Evolutionary conservation across 2,888 invertebrate genomes (phyloP), one percentile per base, ranked within the genome.

Genomic region (Andrena haemorrhoa): DNA sequence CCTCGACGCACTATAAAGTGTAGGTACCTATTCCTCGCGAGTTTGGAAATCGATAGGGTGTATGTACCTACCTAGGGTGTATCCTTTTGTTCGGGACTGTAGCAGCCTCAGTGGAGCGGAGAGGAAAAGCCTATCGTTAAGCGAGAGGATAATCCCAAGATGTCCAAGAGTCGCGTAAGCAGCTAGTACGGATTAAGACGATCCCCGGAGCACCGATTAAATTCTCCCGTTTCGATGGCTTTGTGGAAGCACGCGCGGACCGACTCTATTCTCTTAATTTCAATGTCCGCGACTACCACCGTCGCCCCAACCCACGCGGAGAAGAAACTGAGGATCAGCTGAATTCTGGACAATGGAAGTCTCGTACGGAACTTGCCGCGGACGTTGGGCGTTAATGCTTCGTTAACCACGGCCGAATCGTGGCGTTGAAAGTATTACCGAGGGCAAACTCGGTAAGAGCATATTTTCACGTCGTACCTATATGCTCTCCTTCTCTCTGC

Each of bases 211-310:
- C 58, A 58, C 70, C 60, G 60, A 76, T 35, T 79, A 53, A 58
- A 58, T 29, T 41, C 58, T 69, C 58, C 12, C n/a, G 69, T 47
- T 47, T 58, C 69, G 35, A 58, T 16, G 58, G 35, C 16, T 33
- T 23, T 5, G n/a, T 12, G 12, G 58, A 70, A 47, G 41, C 5
- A 41, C 41, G 58, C 31, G 31, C n/a, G 35, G 23, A 2, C 26
- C 20, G 47, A 12, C 47, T 58, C n/a, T 10, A 29, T 70, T 79
- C 75, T 68, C 56, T 47, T 60, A 49, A 70, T 76, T 70, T 70
- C 23, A 51, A 58, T 64, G 58, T 41, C 41, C n/a, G n/a, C 60
- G 3, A 7, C 10, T 7, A n/a, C 61, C 41, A 16, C 16, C 41
- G 41, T 16, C 41, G 0, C 5, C 0, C 41, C 41, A 4, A 1